Evolutionary conservation across 2,113 vertebrate genomes (phyloP), one percentile per base, ranked within the genome.

Genomic region (Sapayoa aenigma): DNA sequence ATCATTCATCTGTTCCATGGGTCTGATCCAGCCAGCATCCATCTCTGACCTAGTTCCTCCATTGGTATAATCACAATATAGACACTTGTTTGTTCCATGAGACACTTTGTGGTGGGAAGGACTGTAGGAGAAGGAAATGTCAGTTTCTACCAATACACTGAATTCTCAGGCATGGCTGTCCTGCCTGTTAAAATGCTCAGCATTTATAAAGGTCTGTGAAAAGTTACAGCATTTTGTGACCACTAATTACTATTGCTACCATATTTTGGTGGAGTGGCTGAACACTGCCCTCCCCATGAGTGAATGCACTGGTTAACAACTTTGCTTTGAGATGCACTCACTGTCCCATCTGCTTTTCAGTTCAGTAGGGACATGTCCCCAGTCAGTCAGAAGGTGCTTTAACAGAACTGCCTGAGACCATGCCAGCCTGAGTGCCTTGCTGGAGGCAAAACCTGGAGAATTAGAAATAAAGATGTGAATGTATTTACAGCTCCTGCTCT

Each of bases 81-180:
- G 68, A 39, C 50, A 23, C 33, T 59, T 65, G 37, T 77, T 90
- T 46, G 65, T 72, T 83, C 60, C 44, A 5, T 55, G 73, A 79
- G 80, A 25, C 23, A 6, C 81, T 87, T 74, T 7, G n/a, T 83
- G 58, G 46, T 3, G 2, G 53, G 63, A 83, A 77, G 75, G 39
- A 52, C 17, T 79, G 44, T 46, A 46, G 28, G 78, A 84, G 77
- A 89, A 79, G 73, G 65, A 47, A 60, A 52, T 30, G 42, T 24
- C 30, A 6, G 15, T 88, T 90, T 73, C 58, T 69, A 23, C 81
- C 79, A 92, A 47, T 83, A 46, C 5, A 31, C 71, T 89, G 92
- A 56, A 77, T 94, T 95, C 94, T 90, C 63, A 94, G 86, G 82
- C 96, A 56, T 47, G 33, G 71, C 89, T 94, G 35, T 84, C 35